phyloP scores from a whole-genome alignment of 2,113 vertebrate species.

The Parotia lawesii region DNA sequence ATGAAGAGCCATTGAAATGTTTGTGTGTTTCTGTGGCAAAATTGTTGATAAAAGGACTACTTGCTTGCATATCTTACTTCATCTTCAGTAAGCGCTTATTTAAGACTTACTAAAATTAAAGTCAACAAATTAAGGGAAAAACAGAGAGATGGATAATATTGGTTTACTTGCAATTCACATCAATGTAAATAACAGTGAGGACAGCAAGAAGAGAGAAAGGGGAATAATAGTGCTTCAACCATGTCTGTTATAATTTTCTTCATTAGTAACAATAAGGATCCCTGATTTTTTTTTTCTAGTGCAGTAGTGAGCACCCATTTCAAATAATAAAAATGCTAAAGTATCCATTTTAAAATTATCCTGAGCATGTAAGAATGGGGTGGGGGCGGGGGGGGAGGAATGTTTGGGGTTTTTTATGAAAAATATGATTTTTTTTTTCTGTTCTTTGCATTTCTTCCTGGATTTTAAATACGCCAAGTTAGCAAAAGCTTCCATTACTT shows the following conservation, averaged over 20 bases:
- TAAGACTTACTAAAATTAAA: conserved; percentile 77
- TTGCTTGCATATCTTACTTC: conserved; percentile 74
- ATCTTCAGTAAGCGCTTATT: conserved; percentile 71
- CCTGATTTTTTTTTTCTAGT: not conserved
- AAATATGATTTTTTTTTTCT: not conserved
- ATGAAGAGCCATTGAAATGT: conserved; percentile 89
- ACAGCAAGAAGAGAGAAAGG: conserved; percentile 19
- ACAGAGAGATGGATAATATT: conserved; percentile 52
- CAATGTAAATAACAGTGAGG: conserved; percentile 56
- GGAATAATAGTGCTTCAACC: conserved; percentile 16
- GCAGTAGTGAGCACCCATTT: not conserved
- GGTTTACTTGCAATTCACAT: conserved; percentile 63
- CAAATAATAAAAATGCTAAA: not conserved
- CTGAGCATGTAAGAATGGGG: not conserved
- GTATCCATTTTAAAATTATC: not conserved
- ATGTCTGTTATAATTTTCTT: conserved; percentile 37
- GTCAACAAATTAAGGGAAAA: conserved; percentile 70
- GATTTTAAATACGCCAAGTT: not conserved
- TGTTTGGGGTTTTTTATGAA: not conserved
- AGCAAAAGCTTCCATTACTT: not conserved
- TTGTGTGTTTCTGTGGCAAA: conserved; percentile 83
- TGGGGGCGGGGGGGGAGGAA: not conserved
- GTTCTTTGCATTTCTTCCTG: not conserved
- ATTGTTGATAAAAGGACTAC: conserved; percentile 81
- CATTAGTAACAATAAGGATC: not conserved